A percentile compares a stretch with the other conserved stretches of the same genome.
Evolutionary conservation across 2,888 invertebrate genomes (phyloP).

Genomic region (Agonopterix subpropinquella): DNA sequence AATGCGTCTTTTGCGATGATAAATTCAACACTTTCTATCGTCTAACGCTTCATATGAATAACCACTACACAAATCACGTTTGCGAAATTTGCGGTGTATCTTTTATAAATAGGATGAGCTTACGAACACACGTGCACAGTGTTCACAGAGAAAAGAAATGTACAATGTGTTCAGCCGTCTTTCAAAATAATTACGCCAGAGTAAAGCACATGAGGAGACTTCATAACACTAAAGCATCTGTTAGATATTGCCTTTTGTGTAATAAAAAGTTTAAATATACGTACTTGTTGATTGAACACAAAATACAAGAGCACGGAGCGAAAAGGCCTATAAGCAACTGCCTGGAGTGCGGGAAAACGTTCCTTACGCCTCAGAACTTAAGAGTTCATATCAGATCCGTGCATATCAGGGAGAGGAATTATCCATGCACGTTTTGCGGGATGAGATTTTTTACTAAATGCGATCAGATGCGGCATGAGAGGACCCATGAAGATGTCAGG

Average conservation of each 20-base stretch:
- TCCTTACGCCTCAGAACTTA: conserved; percentile 25
- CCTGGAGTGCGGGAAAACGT: conserved; percentile 31
- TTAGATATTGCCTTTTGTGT: conserved; percentile 20
- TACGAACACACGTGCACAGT: conserved; percentile 28
- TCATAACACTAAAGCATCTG: conserved; percentile 10
- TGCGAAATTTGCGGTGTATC: conserved; percentile 38
- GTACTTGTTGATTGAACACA: conserved; percentile 22
- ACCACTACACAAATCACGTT: conserved; percentile 33
- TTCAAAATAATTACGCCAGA: conserved; percentile 14
- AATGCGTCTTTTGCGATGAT: conserved; percentile 28
- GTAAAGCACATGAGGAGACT: conserved; percentile 20
- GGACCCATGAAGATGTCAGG: conserved; percentile 29
- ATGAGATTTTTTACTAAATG: conserved; percentile 35
- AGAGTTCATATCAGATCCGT: conserved; percentile 31
- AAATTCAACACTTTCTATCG: conserved; percentile 29
- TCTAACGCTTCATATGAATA: conserved; percentile 39
- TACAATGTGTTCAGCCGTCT: conserved; percentile 25
- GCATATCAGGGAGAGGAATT: conserved; percentile 34
- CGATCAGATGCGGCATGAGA: conserved; percentile 35
- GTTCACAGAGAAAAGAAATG: conserved; percentile 37
- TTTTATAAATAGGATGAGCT: conserved; percentile 32
- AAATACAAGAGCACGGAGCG: conserved; percentile 18
- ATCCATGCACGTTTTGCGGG: conserved; percentile 27
- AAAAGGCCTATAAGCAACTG: conserved; percentile 23
- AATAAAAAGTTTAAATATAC: conserved; percentile 23